Base-by-base conservation (phyloP, 1,140 invertebrate genomes). In the Drosophila mayri region DNA sequence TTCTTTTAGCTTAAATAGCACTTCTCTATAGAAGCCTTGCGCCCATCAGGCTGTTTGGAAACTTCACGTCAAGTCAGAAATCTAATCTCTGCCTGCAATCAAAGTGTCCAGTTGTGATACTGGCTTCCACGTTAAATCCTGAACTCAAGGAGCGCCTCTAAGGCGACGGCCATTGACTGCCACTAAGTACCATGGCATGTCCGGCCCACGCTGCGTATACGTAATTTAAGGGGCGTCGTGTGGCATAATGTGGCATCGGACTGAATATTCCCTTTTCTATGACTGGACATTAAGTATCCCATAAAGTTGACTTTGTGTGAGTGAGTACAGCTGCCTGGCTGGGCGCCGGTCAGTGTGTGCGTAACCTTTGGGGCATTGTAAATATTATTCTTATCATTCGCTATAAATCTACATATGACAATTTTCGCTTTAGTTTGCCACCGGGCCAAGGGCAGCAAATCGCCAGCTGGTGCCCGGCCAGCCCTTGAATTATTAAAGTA, bases 391-490 rank as follows among this genome's bases (percentile, higher is more conserved):
- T 81, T 90, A 90, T 90, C 85, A 76, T 85, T 79, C 60, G 60
- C 81, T 59, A 90, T 90, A 90, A 90, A 90, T 90, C 85, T 90
- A 90, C 85, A 90, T 90, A 85, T 90, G 85, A 90, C 85, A 90
- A 90, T 90, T 90, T 90, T 81, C 78, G 86, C 85, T 73, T 64
- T 59, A 67, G 59, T 63, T 74, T 73, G 61, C 86, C 61, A 66
- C 20, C 35, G 47, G 77, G 37, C 46, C 59, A 35, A 28, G 64
- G 32, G 30, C 58, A 55, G 9, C 62, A 62, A 62, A 46, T 43
- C 35, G 20, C 54, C 43, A 71, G 40, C 41, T 58, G 44, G 10
- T 41, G 16, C 41, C n/a, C 14, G 40, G 16, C 20, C 46, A 55
- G 35, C 40, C 37, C 59, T 70, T 80, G 60, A 60, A 66, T 52